These are phyloP conservation scores for Motacilla alba DNA, from an alignment of 2,113 vertebrate genomes.

Conservation along the genomic window DNA sequence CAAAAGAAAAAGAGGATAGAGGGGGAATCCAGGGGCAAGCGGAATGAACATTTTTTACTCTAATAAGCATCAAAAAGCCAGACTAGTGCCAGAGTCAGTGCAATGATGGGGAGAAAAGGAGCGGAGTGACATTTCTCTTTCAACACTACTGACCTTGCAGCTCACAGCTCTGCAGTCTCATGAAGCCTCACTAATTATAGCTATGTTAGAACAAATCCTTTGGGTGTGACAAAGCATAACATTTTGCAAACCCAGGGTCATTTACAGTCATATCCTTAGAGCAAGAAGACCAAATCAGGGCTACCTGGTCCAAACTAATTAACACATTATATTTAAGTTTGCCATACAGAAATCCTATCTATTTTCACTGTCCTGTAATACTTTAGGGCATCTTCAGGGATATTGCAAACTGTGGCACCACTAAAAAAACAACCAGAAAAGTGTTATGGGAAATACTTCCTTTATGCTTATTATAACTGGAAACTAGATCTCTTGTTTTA, in stretches of 20 bases:
- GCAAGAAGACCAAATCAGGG: background rate
- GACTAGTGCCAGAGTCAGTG: background rate
- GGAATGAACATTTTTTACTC: background rate
- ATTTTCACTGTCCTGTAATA: background rate
- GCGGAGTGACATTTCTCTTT: background rate
- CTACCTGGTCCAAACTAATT: background rate
- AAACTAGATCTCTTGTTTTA: background rate
- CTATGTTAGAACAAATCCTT: background rate
- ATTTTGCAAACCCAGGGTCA: background rate
- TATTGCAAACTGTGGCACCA: background rate
- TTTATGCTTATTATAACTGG: background rate
- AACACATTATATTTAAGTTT: background rate
- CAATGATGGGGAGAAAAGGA: background rate
- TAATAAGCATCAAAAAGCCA: background rate
- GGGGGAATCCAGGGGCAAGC: background rate
- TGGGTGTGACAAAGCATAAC: background rate
- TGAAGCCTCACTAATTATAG: background rate
- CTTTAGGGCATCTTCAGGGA: background rate
- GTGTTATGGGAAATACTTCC: background rate
- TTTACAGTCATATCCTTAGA: background rate
- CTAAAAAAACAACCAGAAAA: background rate
- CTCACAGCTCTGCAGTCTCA: background rate
- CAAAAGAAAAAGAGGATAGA: background rate
- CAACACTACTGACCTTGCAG: background rate
- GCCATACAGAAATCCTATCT: background rate